Evolutionary conservation across 2,888 invertebrate genomes (phyloP), one percentile per base, ranked within the genome.

Genomic region (Agonum fuliginosum): DNA sequence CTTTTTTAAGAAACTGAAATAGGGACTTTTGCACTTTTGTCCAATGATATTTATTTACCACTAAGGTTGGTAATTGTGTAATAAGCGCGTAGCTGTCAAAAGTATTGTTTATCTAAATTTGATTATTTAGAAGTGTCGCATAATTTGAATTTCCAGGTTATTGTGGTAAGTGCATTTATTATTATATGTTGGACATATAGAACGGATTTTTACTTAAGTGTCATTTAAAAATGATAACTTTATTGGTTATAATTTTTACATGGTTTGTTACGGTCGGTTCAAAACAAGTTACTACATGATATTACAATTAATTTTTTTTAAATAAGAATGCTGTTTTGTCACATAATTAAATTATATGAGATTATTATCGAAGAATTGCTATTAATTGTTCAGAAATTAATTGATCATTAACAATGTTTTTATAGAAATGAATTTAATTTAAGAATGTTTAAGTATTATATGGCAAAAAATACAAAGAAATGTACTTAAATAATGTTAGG

Each of bases 41-140:
- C n/a, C 27, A 58, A 22, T 37, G 58, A 12, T 8, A 2, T 2
- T 20, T 30, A 22, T 14, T 41, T 24, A 58, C 41, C 41, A 58
- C 41, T 20, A 12, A 41, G n/a, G 70, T 54, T 74, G 62, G 74
- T 62, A 74, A 19, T 65, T 17, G 4, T 10, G 48, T n/a, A 27
- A 48, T 20, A 73, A 58, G 24, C 41, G 74, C 46, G 65, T 6
- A 17, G 65, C 65, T 74, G 74, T 46, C 65, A 62, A 34, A 22
- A 19, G n/a, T 62, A 43, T 74, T 74, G 65, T 74, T 74, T 74
- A 74, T 74, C 37, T 74, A 46, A 37, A 62, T 74, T 43, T 62
- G 46, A 74, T 65, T 62, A 46, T 6, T 17, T 41, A 58, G 14
- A 46, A 54, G 10, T 30, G 12, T 14, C n/a, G 5, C 22, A 54